These are phyloP conservation scores for Papilio protenor DNA, from an alignment of 2,888 invertebrate species.

Conservation along the genomic window DNA sequence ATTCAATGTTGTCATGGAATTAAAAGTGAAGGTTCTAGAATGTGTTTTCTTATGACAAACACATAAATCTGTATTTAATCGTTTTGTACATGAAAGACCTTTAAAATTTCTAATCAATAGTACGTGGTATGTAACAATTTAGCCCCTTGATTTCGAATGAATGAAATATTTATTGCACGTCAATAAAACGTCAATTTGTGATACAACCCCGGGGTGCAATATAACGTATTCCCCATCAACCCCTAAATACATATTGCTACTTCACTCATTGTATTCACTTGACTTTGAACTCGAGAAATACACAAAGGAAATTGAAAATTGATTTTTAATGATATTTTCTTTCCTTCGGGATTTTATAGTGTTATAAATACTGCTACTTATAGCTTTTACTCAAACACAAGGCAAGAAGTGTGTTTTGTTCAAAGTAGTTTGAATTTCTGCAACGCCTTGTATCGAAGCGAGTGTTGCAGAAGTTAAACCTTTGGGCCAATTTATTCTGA, in stretches of 20 bases:
- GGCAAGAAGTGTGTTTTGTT: neutral
- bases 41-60: neutral
- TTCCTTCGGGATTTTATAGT: too few species aligned
- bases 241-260: slow-evolving; percentile 42
- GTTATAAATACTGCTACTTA: too few species aligned
- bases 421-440: neutral
- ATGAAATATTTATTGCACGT: slow-evolving; percentile 45
- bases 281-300: slow-evolving; percentile 30
- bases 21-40: neutral
- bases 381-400: too few species aligned
- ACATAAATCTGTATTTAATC: neutral
- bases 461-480: slow-evolving; percentile 29
- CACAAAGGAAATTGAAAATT: slow-evolving; percentile 22
- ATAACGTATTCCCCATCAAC: slow-evolving; percentile 41
- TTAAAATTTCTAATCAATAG: slow-evolving; percentile 20
- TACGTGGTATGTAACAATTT: slow-evolving; percentile 21
- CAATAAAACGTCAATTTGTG: slow-evolving; percentile 46
- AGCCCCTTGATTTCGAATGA: slow-evolving; percentile 39
- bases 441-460: neutral
- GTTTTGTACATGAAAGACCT: neutral
- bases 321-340: neutral
- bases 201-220: slow-evolving; percentile 44
- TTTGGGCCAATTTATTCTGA: slow-evolving; percentile 62
- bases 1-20: neutral
- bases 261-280: slow-evolving; percentile 34